Conservation (phyloP, 2,888 invertebrate genomes). For the Idaea biselata region DNA sequence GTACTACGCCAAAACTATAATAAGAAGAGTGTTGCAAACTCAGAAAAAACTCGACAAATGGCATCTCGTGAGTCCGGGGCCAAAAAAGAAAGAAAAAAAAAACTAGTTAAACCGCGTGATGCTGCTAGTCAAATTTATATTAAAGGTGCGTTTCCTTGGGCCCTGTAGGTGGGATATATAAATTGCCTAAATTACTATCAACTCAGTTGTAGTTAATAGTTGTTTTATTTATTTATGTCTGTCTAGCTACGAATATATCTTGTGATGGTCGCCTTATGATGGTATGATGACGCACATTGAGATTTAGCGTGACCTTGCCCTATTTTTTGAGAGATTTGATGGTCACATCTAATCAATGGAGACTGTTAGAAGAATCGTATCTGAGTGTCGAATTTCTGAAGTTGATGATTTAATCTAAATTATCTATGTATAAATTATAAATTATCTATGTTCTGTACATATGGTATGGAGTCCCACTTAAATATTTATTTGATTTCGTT, state of each 20-base stretch:
- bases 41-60: too few relatives aligned
- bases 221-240: not conserved
- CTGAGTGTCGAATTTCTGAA: not conserved
- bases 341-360: not conserved
- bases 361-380: not conserved
- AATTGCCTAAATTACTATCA: not conserved
- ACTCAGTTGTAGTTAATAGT: not conserved
- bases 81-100: too few relatives aligned
- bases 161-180: not conserved
- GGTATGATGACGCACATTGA: not conserved
- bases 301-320: not conserved
- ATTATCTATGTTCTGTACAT: too few relatives aligned
- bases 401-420: not conserved
- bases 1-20: too few relatives aligned
- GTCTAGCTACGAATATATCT: not conserved
- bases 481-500: too few relatives aligned
- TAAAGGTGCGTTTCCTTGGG: not conserved
- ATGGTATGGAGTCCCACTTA: too few relatives aligned
- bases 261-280: too few relatives aligned
- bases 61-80: too few relatives aligned
- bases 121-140: too few relatives aligned
- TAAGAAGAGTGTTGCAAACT: too few relatives aligned
- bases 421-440: too few relatives aligned
- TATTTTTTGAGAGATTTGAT: slow-evolving; percentile 7
- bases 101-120: too few relatives aligned